Base-by-base conservation (phyloP, 1,140 invertebrate genomes). In the Oedothorax gibbosus region DNA sequence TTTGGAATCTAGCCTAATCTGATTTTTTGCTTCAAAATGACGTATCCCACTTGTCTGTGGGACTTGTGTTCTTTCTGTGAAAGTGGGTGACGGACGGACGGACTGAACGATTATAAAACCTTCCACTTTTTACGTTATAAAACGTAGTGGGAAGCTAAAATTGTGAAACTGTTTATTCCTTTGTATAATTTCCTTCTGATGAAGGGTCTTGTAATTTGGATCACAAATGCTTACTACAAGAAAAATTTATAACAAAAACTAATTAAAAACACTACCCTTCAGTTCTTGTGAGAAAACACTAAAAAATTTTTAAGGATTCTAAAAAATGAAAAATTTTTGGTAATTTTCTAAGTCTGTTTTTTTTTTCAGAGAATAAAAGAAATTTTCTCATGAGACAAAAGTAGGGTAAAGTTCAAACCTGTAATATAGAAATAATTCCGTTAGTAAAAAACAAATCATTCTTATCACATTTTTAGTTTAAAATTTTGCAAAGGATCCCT, bases 361-460 rank as follows among this genome's bases (percentile, higher is more conserved):
- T 9, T 51, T 21, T 64, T 78, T 85, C n/a, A 85, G 14, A 18
- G 75, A 78, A 85, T 54, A 20, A 78, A 54, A 65, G 51, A 71
- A 10, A 85, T 18, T 79, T 78, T 57, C 79, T 85, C 75, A 85
- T 78, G 5, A 78, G 57, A 49, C 83, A 85, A 79, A 85, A 85
- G 50, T 85, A 78, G 0, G 83, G 83, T 64, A 78, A 60, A 85
- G 68, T 49, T 14, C 18, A 18, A 10, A 85, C 71, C 83, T 85
- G 50, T 15, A 72, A 68, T 14, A 9, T 11, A 71, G 2, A 71
- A n/a, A 72, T 73, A 20, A 18, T 73, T 18, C 18, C 9, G 15
- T 73, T 20, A 73, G 9, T 73, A n/a, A 56, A 54, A 11, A 0
- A 0, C 21, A 51, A 73, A 73, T 53, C 12, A 60, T 60, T 7